Conservation (phyloP, 1,140 invertebrate genomes). For the Gonatopus flavifemur region DNA sequence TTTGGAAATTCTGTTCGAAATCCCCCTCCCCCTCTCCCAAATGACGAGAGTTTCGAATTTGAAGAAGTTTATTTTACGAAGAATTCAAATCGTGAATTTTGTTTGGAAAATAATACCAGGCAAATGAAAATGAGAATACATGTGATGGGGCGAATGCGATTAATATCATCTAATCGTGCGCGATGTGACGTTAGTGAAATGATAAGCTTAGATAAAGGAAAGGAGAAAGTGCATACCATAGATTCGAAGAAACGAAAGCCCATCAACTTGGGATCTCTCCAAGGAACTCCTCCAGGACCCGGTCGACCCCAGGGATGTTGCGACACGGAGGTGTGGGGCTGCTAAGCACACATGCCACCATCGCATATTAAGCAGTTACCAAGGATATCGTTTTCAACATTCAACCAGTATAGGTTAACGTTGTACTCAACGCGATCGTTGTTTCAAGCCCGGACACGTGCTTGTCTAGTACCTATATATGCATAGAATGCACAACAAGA, state of each 20-base stretch:
- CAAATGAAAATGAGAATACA: too few relatives aligned
- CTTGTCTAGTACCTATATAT: not conserved
- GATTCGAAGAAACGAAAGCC: constrained; percentile 69
- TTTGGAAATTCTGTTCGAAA: too few relatives aligned
- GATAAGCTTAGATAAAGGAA: too few relatives aligned
- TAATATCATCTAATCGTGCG: too few relatives aligned
- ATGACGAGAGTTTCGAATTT: too few relatives aligned
- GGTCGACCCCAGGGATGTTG: constrained; percentile 64
- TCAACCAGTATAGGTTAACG: not conserved
- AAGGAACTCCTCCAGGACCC: constrained; percentile 65
- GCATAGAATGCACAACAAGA: not conserved
- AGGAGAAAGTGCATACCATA: constrained; percentile 59
- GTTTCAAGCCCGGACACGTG: not conserved
- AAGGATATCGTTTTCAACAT: constrained; percentile 20
- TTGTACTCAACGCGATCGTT: constrained; percentile 7
- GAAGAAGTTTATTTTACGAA: too few relatives aligned
- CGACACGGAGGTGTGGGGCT: constrained; percentile 60
- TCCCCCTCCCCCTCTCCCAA: too few relatives aligned
- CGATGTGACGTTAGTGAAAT: too few relatives aligned
- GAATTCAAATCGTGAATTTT: too few relatives aligned
- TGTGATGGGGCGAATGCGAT: too few relatives aligned
- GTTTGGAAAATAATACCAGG: too few relatives aligned
- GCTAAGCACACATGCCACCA: constrained; percentile 39
- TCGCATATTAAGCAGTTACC: constrained; percentile 38
- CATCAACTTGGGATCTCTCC: constrained; percentile 65